Evolutionary conservation across 2,113 vertebrate species (phyloP), one percentile per base, ranked within the genome.

Genomic region (Notarius quadriscutis): DNA sequence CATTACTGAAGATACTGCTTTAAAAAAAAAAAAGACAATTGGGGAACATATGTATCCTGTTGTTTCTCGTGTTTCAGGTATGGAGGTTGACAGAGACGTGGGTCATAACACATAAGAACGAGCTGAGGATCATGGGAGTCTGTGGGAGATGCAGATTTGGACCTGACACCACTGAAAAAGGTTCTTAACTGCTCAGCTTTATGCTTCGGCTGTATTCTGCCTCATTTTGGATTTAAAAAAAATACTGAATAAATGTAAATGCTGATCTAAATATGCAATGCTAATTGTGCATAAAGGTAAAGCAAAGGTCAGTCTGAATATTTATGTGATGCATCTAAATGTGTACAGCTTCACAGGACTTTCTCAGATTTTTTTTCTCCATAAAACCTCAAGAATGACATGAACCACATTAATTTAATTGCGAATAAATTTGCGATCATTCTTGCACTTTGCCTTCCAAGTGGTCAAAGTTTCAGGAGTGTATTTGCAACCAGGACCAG

Each of bases 251-350:
- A 12, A 51, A 75, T 50, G 41, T 50, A 50, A 51, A 75, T 75
- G 15, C 15, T 7, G 12, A n/a, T 53, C 48, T 77, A 77, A 77
- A 78, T 74, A 0, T 48, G 15, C 71, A 74, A 48, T 78, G 78
- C 78, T 81, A 60, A 81, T 60, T 81, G 55, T 14, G 20, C 0
- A 11, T 6, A 51, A 55, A 79, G 50, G 77, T 79, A 60, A 55
- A 9, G 17, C 25, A 34, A 81, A 81, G 78, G 78, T 81, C 78
- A 60, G 15, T 10, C 30, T 60, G 55, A 34, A 81, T 81, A 81
- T 60, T 81, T 22, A 81, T 80, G n/a, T 41, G 27, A 60, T 22
- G 30, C 10, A 2, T 60, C 57, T 58, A 60, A 34, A 58, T 80
- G 12, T 8, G 3, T 34, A 34, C 55, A 34, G 25, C 8, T 57